phyloP scores from a whole-genome alignment of 2,888 invertebrate species.

The Trachelus stipa region DNA sequence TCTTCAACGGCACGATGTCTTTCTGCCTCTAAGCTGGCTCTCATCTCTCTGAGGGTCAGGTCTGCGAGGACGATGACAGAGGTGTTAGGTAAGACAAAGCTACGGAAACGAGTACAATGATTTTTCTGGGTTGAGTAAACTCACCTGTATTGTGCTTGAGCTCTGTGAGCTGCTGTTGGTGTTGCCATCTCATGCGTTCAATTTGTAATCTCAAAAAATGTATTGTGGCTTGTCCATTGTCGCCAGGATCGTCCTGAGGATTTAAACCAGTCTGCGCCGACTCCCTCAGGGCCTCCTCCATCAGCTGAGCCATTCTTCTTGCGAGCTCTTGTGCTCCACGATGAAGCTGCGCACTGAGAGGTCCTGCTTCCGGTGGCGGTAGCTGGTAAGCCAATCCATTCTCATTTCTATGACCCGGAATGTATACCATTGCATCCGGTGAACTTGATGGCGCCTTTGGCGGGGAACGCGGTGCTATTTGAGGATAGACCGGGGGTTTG shows the following conservation, averaged over 20 bases:
- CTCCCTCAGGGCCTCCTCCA: slow-evolving; percentile 57
- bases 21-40: slow-evolving; percentile 78
- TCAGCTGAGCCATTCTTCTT: slow-evolving; percentile 55
- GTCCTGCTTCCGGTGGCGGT: slow-evolving; percentile 60
- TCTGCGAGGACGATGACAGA: slow-evolving; percentile 67
- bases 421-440: slow-evolving; percentile 42
- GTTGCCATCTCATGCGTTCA: slow-evolving; percentile 78
- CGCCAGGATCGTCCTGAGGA: slow-evolving; percentile 30
- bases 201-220: slow-evolving; percentile 75
- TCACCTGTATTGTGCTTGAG: slow-evolving; percentile 79
- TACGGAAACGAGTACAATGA: neutral
- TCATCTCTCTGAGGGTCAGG: slow-evolving; percentile 76
- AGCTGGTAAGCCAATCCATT: slow-evolving; percentile 39
- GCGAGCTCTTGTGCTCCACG: slow-evolving; percentile 54
- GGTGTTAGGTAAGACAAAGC: neutral
- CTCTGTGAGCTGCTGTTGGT: slow-evolving; percentile 80
- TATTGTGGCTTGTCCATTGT: slow-evolving; percentile 71
- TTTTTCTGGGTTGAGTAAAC: neutral
- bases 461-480: slow-evolving; percentile 30
- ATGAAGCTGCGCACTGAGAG: slow-evolving; percentile 54
- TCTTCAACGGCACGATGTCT: slow-evolving; percentile 75
- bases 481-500: slow-evolving; percentile 45
- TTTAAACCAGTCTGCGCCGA: slow-evolving; percentile 39
- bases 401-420: slow-evolving; percentile 31
- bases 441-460: slow-evolving; percentile 28